Evolutionary conservation across 2,888 invertebrate genomes (phyloP), one percentile per base, ranked within the genome.

Genomic region (Aproaerema taeniolella): DNA sequence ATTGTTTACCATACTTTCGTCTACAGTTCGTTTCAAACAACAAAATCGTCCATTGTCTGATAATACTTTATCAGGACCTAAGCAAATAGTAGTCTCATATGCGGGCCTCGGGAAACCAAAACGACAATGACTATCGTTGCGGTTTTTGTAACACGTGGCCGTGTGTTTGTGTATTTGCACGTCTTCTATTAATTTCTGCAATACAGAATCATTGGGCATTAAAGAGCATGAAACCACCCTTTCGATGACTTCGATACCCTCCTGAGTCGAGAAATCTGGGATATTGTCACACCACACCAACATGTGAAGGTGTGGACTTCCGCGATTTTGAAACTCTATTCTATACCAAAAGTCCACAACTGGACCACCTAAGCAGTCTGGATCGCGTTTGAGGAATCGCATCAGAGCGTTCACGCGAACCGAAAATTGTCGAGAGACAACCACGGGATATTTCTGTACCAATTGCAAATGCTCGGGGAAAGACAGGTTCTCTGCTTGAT

Each of bases 1-100:
- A 45, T 65, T 67, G 13, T 67, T 67, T 0, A 58, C 44, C 50
- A 55, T 51, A 2, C 1, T 38, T 53, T 58, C 50, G 0, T 52
- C 29, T 16, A 52, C 12, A 0, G 31, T 53, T 50, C 64, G 30
- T 57, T 54, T 53, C 12, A 68, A 31, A 13, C 44, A 11, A 45
- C 58, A 62, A 36, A 65, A 57, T 40, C 62, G 53, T 4, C 61
- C 60, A 16, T 57, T 55, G 33, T 65, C 66, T 5, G 42, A 36
- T 25, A 64, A 34, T 25, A 51, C 49, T 46, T 59, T 54, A 46
- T 67, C 60, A 3, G 63, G 51, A 2, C 42, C 54, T 42, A 55
- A 41, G 17, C 51, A 55, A 11, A 52, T 16, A 1, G 60, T 61
- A 61, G 16, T 20, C 25, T 45, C 42, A 46, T 53, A 50, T 39